A percentile compares a stretch with the other conserved stretches of the same genome.
phyloP scores from a whole-genome alignment of 2,888 invertebrate species.

The Phyllotreta cruciferae region DNA sequence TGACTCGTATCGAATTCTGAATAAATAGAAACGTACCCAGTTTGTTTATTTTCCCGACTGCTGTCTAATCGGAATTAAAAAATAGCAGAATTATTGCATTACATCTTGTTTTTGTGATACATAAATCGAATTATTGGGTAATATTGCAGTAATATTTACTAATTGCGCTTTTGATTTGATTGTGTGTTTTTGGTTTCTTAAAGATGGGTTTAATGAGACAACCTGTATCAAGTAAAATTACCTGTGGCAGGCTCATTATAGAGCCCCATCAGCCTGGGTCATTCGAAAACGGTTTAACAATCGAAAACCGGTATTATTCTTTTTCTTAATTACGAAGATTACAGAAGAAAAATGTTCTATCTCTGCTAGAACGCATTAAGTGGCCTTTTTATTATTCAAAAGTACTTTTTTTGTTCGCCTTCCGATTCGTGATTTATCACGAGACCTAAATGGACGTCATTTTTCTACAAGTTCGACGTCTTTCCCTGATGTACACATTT shows the following conservation, averaged over 20 bases:
- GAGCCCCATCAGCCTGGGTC: constrained; percentile 3
- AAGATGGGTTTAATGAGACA: no score
- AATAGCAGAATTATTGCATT: background rate
- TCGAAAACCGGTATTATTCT: constrained; percentile 29
- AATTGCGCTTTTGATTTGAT: no score
- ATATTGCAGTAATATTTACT: no score
- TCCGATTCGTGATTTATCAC: constrained; percentile 1
- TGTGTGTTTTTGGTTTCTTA: no score
- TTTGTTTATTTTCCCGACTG: constrained; percentile 13
- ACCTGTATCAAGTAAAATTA: constrained; percentile 4
- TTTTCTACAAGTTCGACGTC: constrained; percentile 14
- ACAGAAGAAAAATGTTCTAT: constrained; percentile 20
- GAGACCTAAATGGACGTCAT: background rate
- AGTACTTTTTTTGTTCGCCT: background rate
- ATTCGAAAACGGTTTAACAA: constrained; percentile 23
- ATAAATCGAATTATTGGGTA: no score
- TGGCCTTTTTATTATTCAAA: constrained; percentile 9
- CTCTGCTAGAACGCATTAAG: constrained; percentile 5
- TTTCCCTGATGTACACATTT: constrained; percentile 13
- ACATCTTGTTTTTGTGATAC: background rate
- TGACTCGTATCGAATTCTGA: constrained; percentile 13
- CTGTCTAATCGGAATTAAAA: constrained; percentile 8
- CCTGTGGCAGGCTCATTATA: constrained; percentile 10
- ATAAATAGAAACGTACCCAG: constrained; percentile 10
- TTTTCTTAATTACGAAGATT: constrained; percentile 28